These are phyloP conservation scores for Antechinus stuartii DNA, from an alignment of 2,113 vertebrate genomes.

Conservation along the genomic window DNA sequence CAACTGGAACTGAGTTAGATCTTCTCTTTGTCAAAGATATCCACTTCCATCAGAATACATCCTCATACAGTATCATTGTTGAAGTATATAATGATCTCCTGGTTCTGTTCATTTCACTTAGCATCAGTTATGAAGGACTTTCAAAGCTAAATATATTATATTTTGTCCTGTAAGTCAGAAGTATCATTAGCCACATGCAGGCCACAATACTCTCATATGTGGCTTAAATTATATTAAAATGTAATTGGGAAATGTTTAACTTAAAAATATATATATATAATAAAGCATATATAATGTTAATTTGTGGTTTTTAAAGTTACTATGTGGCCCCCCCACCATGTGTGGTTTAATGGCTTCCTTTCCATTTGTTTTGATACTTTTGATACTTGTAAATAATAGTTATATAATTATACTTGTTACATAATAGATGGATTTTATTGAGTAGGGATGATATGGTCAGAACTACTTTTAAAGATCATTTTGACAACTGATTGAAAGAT, in stretches of 20 bases:
- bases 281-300: neutral
- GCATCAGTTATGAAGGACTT: no score
- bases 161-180: neutral
- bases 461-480: neutral
- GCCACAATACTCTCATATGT: neutral
- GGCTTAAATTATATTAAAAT: neutral
- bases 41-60: no score
- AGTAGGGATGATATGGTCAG: neutral
- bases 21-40: no score
- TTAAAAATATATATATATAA: neutral
- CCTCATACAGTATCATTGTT: no score
- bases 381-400: neutral
- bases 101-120: no score
- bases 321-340: neutral
- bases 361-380: neutral
- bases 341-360: neutral
- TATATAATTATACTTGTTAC: no score
- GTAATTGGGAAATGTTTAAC: neutral
- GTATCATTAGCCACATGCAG: neutral
- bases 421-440: neutral
- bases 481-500: neutral
- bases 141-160: neutral
- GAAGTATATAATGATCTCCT: no score
- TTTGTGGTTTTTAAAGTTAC: neutral
- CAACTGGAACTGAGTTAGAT: no score